These are phyloP conservation scores for Phaetusa simplex DNA, from an alignment of 2,113 vertebrate species.

Conservation along the genomic window DNA sequence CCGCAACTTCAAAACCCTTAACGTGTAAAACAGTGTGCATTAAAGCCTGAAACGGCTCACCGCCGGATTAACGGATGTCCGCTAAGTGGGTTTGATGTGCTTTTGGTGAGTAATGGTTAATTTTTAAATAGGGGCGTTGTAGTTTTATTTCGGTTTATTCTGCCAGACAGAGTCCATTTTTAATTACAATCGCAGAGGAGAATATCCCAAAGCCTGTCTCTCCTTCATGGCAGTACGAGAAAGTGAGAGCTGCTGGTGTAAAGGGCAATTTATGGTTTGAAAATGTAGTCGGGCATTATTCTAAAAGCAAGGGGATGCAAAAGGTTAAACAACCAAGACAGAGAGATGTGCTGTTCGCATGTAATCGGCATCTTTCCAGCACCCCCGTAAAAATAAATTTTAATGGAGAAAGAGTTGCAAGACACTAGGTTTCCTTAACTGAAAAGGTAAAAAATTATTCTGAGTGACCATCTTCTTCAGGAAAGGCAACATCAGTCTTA, in stretches of 20 bases:
- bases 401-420: not conserved
- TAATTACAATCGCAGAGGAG: slow-evolving; percentile 31
- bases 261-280: not conserved
- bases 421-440: not conserved
- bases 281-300: not conserved
- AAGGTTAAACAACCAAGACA: not conserved
- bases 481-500: not conserved
- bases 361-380: not conserved
- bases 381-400: not conserved
- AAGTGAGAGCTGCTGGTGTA: not conserved
- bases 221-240: not conserved
- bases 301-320: not conserved
- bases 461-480: not conserved
- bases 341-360: not conserved
- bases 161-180: slow-evolving; percentile 29
- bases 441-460: not conserved
- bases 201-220: not conserved
- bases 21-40: slow-evolving; percentile 91
- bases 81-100: slow-evolving; percentile 82
- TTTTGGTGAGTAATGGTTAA: slow-evolving; percentile 74
- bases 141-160: slow-evolving; percentile 34
- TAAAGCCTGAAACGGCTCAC: slow-evolving; percentile 83
- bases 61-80: slow-evolving; percentile 89
- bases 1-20: slow-evolving; percentile 84
- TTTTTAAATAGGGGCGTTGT: slow-evolving; percentile 53